A percentile compares a stretch with the other conserved stretches of the same genome.
Evolutionary conservation across 2,888 invertebrate species (phyloP).

Genomic region (Sturmia bella): DNA sequence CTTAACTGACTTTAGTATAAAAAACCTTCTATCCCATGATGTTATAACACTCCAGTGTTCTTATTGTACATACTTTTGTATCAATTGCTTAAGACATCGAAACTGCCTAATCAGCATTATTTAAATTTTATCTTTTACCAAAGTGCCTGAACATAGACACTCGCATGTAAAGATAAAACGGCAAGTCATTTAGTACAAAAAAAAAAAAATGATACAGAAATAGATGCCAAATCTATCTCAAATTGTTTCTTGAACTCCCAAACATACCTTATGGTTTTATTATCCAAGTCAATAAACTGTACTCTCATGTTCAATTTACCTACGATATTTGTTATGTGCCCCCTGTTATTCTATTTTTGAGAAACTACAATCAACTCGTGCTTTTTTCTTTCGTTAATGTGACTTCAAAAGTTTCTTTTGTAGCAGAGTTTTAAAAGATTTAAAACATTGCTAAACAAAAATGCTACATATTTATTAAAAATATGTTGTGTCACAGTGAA

Average conservation of each 20-base stretch:
- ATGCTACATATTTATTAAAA: no score
- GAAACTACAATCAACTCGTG: slow-evolving; percentile 41
- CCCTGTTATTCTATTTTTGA: slow-evolving; percentile 42
- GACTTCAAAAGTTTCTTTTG: slow-evolving; percentile 28
- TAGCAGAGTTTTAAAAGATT: background rate
- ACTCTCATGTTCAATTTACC: slow-evolving; percentile 15
- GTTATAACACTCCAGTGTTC: slow-evolving; percentile 21
- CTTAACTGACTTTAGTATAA: no score
- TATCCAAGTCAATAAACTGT: slow-evolving; percentile 36
- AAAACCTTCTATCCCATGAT: background rate
- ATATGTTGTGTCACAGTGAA: no score
- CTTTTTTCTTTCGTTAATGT: slow-evolving; percentile 12
- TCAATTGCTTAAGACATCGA: background rate
- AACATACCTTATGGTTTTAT: slow-evolving; percentile 28
- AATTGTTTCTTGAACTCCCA: slow-evolving; percentile 2
- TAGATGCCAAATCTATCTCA: slow-evolving; percentile 2
- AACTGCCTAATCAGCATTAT: slow-evolving; percentile 59
- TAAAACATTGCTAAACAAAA: no score
- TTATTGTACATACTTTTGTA: background rate
- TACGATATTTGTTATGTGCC: slow-evolving; percentile 41
- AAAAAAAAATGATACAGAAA: slow-evolving; percentile 19
- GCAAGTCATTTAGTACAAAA: slow-evolving; percentile 21
- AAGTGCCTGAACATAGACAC: slow-evolving; percentile 21
- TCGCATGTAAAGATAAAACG: background rate
- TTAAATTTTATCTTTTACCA: slow-evolving; percentile 32